phyloP scores from a whole-genome alignment of 2,797 vertebrate genomes.

The Scolopax rusticola region DNA sequence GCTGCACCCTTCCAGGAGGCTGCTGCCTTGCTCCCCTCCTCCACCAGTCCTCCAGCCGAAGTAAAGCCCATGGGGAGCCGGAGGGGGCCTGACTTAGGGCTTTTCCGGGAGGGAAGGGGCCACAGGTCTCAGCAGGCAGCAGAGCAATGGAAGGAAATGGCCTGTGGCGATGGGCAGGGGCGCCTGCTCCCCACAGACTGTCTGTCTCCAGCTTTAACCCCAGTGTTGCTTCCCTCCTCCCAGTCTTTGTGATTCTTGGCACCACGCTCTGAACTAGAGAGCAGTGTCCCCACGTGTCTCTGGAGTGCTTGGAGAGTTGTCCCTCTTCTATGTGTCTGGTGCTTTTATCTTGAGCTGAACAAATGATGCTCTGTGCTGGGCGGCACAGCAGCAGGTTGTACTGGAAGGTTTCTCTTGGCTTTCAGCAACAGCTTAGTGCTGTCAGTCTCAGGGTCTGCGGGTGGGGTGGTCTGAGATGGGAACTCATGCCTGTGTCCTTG shows the following conservation, averaged over 20 bases:
- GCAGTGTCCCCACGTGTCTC: neutral
- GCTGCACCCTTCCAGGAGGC: conserved; percentile 1
- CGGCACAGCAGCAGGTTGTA: neutral
- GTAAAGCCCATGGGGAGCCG: neutral
- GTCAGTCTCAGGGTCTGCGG: neutral
- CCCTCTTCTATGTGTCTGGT: neutral
- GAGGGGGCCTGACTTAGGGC: neutral
- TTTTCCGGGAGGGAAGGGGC: conserved; percentile 56
- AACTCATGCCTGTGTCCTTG: neutral
- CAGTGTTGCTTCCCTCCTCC: neutral
- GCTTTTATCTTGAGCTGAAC: neutral
- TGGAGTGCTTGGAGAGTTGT: neutral
- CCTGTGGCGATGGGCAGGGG: conserved; percentile 46
- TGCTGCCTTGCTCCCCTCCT: neutral
- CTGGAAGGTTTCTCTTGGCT: neutral
- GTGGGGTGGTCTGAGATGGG: neutral
- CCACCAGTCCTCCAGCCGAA: neutral
- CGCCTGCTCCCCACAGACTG: neutral
- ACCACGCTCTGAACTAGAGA: neutral
- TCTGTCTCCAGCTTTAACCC: conserved; percentile 29
- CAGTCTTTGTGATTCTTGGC: conserved; percentile 38
- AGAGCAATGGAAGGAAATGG: conserved; percentile 72
- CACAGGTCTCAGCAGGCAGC: neutral
- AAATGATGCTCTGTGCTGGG: neutral
- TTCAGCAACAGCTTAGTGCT: neutral